Base-by-base conservation (phyloP, 2,888 invertebrate genomes). In the Acanthosoma haemorrhoidale region DNA sequence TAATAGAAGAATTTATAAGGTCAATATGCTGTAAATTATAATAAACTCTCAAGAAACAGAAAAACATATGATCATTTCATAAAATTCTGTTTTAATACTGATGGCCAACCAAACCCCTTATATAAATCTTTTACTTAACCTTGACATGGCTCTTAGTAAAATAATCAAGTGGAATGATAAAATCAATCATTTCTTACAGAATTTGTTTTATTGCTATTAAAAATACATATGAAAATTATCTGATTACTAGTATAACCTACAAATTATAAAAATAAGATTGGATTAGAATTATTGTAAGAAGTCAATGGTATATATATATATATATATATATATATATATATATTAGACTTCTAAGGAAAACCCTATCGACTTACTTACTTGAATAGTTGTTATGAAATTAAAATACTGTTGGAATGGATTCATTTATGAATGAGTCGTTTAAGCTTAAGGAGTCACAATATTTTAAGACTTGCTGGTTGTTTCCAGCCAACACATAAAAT, bases 191-290 rank as follows among this genome's bases (percentile, higher is more conserved):
- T 51, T 21, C 29, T 51, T 25, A 51, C 29, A 51, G 51, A 38
- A 38, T 41, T 8, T 8, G 21, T 39, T 64, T 64, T 64, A 64
- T 64, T 64, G 39, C 64, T 64, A 41, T 64, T 64, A 64, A 64
- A 63, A 64, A 64, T 64, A 64, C 64, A 64, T 64, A 64, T 64
- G 41, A 64, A 61, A 64, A 41, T 13, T 64, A 64, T 64, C 64
- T 64, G 64, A 64, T 64, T 41, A 41, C 36, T 38, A 21, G 9
- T 38, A 64, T 25, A 36, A 34, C 29, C 36, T 64, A 39, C 9
- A 29, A 41, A 64, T 64, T 64, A 64, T 64, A 64, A 64, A 41
- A 64, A 64, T 64, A 64, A 38, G 29, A 64, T 64, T 39, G 41
- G 39, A 64, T 64, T 21, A 64, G 64, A 61, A 64, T 64, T n/a